Evolutionary conservation across 2,113 vertebrate species (phyloP).

Genomic region (Oryzias celebensis): DNA sequence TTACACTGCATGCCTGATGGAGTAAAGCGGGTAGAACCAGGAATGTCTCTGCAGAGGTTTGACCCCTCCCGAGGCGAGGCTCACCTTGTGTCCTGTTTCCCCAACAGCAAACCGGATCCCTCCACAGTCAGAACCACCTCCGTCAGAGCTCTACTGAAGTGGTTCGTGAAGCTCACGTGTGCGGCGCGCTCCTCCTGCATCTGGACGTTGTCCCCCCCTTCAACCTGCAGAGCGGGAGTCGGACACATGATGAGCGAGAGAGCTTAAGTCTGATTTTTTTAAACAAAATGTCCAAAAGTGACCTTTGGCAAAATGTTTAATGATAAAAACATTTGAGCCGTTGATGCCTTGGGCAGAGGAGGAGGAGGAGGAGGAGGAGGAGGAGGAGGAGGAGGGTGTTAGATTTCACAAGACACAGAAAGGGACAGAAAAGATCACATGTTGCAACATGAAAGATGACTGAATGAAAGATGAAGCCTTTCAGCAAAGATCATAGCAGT

Average conservation of each 20-base stretch:
- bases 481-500: too few species aligned
- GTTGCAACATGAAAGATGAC: too few species aligned
- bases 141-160: slow-evolving; percentile 8
- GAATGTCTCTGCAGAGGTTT: neutral
- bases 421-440: too few species aligned
- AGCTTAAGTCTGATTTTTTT: too few species aligned
- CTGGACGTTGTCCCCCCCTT: slow-evolving; percentile 50
- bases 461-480: too few species aligned
- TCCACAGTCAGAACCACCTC: slow-evolving; percentile 43
- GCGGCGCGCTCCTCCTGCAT: slow-evolving; percentile 26
- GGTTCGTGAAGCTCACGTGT: slow-evolving; percentile 53
- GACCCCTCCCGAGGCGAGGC: neutral
- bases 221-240: slow-evolving; percentile 36
- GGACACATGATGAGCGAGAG: neutral
- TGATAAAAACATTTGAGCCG: too few species aligned
- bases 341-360: too few species aligned
- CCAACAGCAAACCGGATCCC: slow-evolving; percentile 52
- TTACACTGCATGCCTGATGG: neutral
- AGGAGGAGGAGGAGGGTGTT: too few species aligned
- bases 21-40: neutral
- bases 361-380: too few species aligned
- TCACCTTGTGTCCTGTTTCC: slow-evolving; percentile 51
- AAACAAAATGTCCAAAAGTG: too few species aligned
- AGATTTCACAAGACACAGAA: too few species aligned
- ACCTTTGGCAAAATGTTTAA: too few species aligned